Evolutionary conservation across 35 echinoderm and acorn worm species (phyloP).

Genomic region (Acanthaster planci): DNA sequence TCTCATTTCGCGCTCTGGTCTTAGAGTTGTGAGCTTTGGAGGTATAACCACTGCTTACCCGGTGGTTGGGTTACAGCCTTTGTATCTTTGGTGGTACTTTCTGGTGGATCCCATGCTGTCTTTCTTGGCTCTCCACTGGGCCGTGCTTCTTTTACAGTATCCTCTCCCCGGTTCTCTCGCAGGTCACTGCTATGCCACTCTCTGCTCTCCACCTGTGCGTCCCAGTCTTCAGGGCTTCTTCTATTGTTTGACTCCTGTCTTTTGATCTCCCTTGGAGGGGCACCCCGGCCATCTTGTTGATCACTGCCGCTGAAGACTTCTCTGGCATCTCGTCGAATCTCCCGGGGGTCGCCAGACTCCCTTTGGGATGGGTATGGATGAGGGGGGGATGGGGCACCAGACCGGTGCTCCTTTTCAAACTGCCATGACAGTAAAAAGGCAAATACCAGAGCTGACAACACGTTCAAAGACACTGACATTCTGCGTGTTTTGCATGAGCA

Average conservation of each 20-base stretch:
- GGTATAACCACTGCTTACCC: background rate
- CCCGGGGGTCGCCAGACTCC: background rate
- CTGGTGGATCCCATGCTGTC: background rate
- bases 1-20: too few relatives aligned
- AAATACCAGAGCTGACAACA: too few relatives aligned
- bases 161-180: too few relatives aligned
- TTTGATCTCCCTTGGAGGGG: constrained; percentile 2
- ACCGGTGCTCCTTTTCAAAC: background rate
- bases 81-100: background rate
- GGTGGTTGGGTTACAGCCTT: background rate
- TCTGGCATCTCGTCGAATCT: background rate
- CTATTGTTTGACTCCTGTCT: constrained; percentile 32
- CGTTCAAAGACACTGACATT: too few relatives aligned
- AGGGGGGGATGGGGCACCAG: background rate
- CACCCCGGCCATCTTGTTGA: background rate
- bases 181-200: background rate
- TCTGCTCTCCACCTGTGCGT: background rate
- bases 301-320: background rate
- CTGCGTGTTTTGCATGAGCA: too few relatives aligned
- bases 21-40: too few relatives aligned
- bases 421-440: background rate
- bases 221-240: constrained; percentile 19
- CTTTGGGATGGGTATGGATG: background rate
- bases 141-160: too few relatives aligned
- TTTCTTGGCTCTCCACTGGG: background rate